A percentile compares a stretch with the other conserved stretches of the same genome.
phyloP scores from a whole-genome alignment of 2,888 invertebrate species.

The Polietes domitor region DNA sequence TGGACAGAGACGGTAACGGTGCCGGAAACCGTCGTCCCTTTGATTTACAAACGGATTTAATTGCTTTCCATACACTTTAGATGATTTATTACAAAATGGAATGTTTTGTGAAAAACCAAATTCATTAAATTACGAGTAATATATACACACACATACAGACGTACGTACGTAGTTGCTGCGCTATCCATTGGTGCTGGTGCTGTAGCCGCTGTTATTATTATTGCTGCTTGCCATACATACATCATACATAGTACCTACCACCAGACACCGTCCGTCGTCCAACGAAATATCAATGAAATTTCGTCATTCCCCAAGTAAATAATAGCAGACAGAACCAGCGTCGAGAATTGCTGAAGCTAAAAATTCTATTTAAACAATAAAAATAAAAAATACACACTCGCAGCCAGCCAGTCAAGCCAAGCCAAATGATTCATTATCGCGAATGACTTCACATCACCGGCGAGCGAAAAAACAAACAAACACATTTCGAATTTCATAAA shows the following conservation, averaged over 20 bases:
- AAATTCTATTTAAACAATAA: not conserved
- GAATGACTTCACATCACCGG: conserved; percentile 23
- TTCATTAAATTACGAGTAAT: not conserved
- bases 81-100: not conserved
- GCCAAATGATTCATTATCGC: conserved; percentile 24
- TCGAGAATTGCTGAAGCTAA: not conserved
- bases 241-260: no score
- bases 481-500: not conserved
- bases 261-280: not conserved
- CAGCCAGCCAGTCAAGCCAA: no score
- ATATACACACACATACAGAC: not conserved
- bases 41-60: conserved; percentile 19
- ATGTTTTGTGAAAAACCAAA: not conserved
- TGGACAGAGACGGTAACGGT: not conserved
- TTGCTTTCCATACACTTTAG: not conserved
- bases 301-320: not conserved
- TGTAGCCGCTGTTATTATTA: conserved; percentile 31
- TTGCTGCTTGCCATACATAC: not conserved
- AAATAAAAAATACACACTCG: not conserved
- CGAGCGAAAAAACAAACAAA: not conserved
- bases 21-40: not conserved
- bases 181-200: not conserved
- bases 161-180: no score
- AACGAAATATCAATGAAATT: not conserved
- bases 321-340: not conserved